Conservation (phyloP, 2,888 invertebrate genomes). For the Polietes domitor region DNA sequence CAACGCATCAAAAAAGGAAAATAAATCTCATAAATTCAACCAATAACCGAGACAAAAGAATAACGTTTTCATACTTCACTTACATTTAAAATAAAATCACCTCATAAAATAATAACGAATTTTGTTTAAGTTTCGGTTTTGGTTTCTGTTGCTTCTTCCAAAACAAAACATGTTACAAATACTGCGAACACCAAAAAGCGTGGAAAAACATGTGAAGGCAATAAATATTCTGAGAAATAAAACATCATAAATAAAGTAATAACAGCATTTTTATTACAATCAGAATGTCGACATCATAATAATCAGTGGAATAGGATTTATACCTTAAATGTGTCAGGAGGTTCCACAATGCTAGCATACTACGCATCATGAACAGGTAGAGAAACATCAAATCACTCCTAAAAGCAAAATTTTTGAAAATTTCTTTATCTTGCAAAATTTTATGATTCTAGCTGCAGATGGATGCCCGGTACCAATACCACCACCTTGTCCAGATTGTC, state of each 20-base stretch:
- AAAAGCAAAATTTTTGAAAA: no score
- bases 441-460: no score
- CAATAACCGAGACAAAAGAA: neutral
- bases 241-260: conserved; percentile 78
- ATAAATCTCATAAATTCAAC: conserved; percentile 23
- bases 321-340: neutral
- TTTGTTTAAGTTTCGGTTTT: conserved; percentile 13
- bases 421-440: no score
- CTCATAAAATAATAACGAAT: conserved; percentile 22
- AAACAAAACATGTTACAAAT: neutral
- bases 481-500: no score
- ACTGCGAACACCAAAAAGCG: neutral
- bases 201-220: conserved; percentile 74
- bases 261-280: conserved; percentile 77
- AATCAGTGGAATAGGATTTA: conserved; percentile 35
- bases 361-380: no score
- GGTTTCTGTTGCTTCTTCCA: no score
- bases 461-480: no score
- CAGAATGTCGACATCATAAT: conserved; percentile 24
- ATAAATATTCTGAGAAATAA: conserved; percentile 75
- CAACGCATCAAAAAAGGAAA: neutral
- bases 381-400: no score
- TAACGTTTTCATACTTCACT: conserved; percentile 19
- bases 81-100: conserved; percentile 18
- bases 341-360: neutral